These are phyloP conservation scores for Drosophila dunni DNA, from an alignment of 1,140 invertebrate genomes.

Conservation along the genomic window DNA sequence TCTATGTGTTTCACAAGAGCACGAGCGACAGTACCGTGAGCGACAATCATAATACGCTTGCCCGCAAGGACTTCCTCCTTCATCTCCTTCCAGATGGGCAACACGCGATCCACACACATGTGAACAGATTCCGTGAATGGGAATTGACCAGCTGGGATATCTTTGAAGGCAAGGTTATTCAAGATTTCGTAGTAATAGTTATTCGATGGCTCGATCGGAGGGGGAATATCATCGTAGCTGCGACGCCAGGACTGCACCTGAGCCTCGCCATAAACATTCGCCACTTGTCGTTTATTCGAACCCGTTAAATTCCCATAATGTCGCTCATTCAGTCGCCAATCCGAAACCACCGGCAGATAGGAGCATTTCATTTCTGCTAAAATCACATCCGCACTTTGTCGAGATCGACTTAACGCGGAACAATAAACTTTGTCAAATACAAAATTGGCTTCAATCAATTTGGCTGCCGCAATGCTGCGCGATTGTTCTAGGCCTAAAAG, in stretches of 20 bases:
- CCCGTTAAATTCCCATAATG: slow-evolving; percentile 91
- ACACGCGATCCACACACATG: slow-evolving; percentile 87
- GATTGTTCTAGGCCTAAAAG: slow-evolving; percentile 84
- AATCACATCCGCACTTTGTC: slow-evolving; percentile 88
- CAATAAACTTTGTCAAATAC: slow-evolving; percentile 90
- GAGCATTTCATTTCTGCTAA: slow-evolving; percentile 86
- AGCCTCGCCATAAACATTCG: slow-evolving; percentile 89
- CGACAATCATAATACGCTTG: slow-evolving; percentile 88
- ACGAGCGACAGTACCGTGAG: slow-evolving; percentile 90
- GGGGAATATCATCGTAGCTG: slow-evolving; percentile 88
- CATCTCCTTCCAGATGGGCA: slow-evolving; percentile 89
- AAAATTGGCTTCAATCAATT: slow-evolving; percentile 88
- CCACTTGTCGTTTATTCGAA: slow-evolving; percentile 89
- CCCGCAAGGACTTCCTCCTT: slow-evolving; percentile 88
- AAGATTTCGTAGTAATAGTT: slow-evolving; percentile 86
- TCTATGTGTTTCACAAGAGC: slow-evolving; percentile 90
- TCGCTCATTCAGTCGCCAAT: slow-evolving; percentile 90
- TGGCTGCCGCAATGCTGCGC: slow-evolving; percentile 89
- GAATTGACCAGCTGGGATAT: slow-evolving; percentile 85
- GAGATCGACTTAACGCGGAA: slow-evolving; percentile 88
- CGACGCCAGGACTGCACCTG: slow-evolving; percentile 89
- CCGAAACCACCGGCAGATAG: slow-evolving; percentile 86
- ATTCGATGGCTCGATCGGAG: slow-evolving; percentile 86
- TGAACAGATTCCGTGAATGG: slow-evolving; percentile 89
- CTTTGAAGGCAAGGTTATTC: slow-evolving; percentile 85